Base-by-base conservation (phyloP, 2,113 vertebrate species). In the Gallinago undulata region DNA sequence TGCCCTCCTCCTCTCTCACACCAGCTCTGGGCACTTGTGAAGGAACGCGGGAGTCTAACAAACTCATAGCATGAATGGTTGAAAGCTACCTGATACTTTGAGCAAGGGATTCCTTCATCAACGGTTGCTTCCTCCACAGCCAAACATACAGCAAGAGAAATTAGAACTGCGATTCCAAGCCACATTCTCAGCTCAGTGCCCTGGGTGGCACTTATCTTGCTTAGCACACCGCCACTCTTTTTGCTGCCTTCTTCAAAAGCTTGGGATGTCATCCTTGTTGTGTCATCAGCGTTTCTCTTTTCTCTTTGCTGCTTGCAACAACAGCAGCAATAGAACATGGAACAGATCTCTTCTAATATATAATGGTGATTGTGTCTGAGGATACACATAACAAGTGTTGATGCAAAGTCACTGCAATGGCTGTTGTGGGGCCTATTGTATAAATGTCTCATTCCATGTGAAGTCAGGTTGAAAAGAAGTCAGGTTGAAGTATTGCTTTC, bases 1-100 rank as follows among this genome's bases (percentile, higher is more conserved):
- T 99, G 99, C 56, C 99, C 99, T 33, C 99, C 99, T 6, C 98
- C 98, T 85, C 96, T 98, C 96, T 99, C 99, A 74, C 99, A 99
- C 99, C 99, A 99, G 60, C 95, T 97, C 98, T 99, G 98, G 66
- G 99, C 99, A 27, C 95, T 96, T 4, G 68, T 94, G 94, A 99
- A 99, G 35, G 98, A 96, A 24, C 24, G 97, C 80, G 97, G 95
- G 23, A 99, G 94, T 33, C 76, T 95, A 67, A 99, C 98, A 97
- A 99, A 98, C 77, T 99, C 98, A 16, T 99, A 99, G 92, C 99
- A 99, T 2, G 98, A 98, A 14, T 82, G 93, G 13, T 98, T 98
- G 83, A 99, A 99, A 93, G 96, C 94, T 90, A 98, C 92, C 94
- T 99, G 99, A 93, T 97, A 85, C 51, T 98, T 97, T 33, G 98